A percentile compares a stretch with the other conserved stretches of the same genome.
Evolutionary conservation across 2,888 invertebrate species (phyloP).

Genomic region (Aphidoletes aphidimyza): DNA sequence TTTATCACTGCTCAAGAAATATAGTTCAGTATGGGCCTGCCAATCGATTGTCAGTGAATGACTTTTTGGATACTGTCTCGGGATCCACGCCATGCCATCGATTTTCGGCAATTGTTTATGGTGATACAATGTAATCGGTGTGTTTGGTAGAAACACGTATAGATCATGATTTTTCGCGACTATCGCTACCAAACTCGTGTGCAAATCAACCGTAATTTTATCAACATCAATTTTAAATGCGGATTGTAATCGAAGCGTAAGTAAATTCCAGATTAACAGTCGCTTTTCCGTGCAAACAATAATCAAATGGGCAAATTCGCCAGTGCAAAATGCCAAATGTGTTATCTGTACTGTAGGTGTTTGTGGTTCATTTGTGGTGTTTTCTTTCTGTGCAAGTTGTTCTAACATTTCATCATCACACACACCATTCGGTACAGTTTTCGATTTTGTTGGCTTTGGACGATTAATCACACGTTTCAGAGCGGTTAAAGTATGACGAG

Average conservation of each 20-base stretch:
- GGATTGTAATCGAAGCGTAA: constrained; percentile 73
- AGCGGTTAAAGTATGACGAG: neutral
- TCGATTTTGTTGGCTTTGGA: neutral
- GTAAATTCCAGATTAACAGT: constrained; percentile 75
- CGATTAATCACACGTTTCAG: neutral
- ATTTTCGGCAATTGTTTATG: constrained; percentile 67
- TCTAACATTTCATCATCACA: neutral
- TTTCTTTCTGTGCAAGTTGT: neutral
- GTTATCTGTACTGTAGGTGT: constrained; percentile 59
- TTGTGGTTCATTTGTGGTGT: neutral
- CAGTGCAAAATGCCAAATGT: constrained; percentile 64
- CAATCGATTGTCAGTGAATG: constrained; percentile 68
- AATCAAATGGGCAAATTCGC: constrained; percentile 63
- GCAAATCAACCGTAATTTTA: constrained; percentile 70
- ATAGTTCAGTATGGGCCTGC: constrained; percentile 73
- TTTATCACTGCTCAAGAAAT: constrained; percentile 70
- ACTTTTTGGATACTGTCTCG: constrained; percentile 67
- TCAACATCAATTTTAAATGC: constrained; percentile 65
- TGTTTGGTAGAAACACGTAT: constrained; percentile 72
- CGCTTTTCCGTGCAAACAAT: constrained; percentile 67
- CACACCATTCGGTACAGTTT: neutral
- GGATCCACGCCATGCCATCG: constrained; percentile 70
- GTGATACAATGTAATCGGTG: constrained; percentile 69
- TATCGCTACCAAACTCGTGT: constrained; percentile 73
- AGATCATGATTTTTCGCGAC: constrained; percentile 72